phyloP scores from a whole-genome alignment of 2,888 invertebrate genomes.

The Nomada ruficornis region DNA sequence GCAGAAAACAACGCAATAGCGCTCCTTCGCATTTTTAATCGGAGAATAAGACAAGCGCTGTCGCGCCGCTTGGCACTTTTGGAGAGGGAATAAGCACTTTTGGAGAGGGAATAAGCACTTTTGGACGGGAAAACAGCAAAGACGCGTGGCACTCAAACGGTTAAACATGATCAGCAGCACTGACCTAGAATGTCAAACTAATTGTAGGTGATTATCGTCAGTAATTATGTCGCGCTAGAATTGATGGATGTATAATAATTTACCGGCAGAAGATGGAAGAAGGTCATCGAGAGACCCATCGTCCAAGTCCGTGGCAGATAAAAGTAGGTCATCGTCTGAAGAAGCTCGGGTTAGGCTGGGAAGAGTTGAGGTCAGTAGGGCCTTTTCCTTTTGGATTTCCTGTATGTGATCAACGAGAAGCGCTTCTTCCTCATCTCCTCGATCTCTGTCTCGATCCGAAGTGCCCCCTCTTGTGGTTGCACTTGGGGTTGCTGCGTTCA shows the following conservation, averaged over 20 bases:
- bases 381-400: slow-evolving; percentile 93
- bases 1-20: too few relatives aligned
- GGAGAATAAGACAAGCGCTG: too few relatives aligned
- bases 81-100: too few relatives aligned
- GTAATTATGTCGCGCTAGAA: too few relatives aligned
- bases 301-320: slow-evolving; percentile 90
- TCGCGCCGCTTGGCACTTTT: too few relatives aligned
- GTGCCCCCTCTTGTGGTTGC: slow-evolving; percentile 73
- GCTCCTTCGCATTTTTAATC: too few relatives aligned
- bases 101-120: too few relatives aligned
- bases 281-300: slow-evolving; percentile 88
- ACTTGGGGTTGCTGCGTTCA: slow-evolving; percentile 81
- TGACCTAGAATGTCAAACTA: background rate
- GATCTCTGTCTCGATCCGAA: slow-evolving; percentile 79
- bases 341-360: slow-evolving; percentile 93
- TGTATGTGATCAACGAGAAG: slow-evolving; percentile 91
- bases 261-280: slow-evolving; percentile 81
- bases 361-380: slow-evolving; percentile 91
- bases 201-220: too few relatives aligned
- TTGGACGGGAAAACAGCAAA: too few relatives aligned
- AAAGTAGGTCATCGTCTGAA: slow-evolving; percentile 94
- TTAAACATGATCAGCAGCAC: too few relatives aligned
- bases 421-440: slow-evolving; percentile 90
- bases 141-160: too few relatives aligned
- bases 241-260: slow-evolving; percentile 27